These are phyloP conservation scores for Keiferia lycopersicella DNA, from an alignment of 2,888 invertebrate genomes.

Conservation along the genomic window DNA sequence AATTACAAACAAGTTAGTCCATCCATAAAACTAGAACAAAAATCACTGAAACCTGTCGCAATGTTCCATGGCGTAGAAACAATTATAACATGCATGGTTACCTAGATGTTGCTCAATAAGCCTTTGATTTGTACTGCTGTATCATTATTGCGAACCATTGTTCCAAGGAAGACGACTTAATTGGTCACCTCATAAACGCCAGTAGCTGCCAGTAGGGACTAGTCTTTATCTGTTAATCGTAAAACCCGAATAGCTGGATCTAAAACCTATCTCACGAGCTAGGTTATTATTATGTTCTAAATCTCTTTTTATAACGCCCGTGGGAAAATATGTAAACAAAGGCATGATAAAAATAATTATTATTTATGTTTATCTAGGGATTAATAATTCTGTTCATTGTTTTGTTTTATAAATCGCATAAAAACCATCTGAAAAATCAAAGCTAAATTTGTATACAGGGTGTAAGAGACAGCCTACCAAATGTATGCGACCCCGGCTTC, in stretches of 20 bases:
- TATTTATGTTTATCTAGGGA: no score
- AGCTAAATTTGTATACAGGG: no score
- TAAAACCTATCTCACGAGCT: not conserved
- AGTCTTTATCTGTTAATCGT: not conserved
- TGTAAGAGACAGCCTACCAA: no score
- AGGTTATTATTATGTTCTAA: not conserved
- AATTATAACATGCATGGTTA: not conserved
- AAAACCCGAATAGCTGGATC: not conserved
- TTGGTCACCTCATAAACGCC: not conserved
- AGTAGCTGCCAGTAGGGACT: not conserved
- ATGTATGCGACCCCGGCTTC: no score
- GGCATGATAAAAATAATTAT: no score
- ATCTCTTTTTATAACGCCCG: not conserved
- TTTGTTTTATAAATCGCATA: no score
- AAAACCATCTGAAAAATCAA: no score
- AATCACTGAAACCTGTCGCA: not conserved
- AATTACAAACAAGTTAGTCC: no score
- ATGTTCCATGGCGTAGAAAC: not conserved
- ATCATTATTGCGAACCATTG: not conserved
- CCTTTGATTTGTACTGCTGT: not conserved
- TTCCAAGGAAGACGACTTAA: not conserved
- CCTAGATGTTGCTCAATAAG: not conserved
- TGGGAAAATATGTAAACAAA: conserved; percentile 1
- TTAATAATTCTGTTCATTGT: no score
- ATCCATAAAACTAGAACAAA: not conserved